Evolutionary conservation across 2,888 invertebrate species (phyloP).

Genomic region (Stegana nigrithorax): DNA sequence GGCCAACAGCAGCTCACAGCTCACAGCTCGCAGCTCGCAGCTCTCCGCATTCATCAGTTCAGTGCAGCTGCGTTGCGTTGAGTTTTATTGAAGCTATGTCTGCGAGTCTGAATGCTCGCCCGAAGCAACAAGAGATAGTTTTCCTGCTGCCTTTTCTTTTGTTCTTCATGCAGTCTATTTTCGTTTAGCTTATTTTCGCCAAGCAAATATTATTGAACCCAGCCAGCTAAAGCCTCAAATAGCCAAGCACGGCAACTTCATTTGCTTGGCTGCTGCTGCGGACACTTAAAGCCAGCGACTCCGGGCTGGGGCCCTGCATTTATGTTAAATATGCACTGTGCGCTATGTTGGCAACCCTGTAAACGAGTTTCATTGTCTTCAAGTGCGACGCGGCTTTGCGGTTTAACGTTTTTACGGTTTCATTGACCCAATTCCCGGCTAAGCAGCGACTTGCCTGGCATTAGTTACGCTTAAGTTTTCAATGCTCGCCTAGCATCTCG

Average conservation of each 20-base stretch:
- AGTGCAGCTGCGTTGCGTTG: not conserved
- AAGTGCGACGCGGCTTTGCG: not conserved
- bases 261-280: not conserved
- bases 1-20: too few species aligned
- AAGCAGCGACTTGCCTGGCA: not conserved
- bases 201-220: slow-evolving; percentile 55
- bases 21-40: too few species aligned
- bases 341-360: not conserved
- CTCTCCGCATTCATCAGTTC: too few species aligned
- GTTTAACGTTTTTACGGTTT: slow-evolving; percentile 26
- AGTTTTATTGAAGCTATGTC: slow-evolving; percentile 8
- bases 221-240: slow-evolving; percentile 14
- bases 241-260: not conserved
- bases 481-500: not conserved
- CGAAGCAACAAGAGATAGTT: slow-evolving; percentile 3
- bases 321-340: not conserved
- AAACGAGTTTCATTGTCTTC: slow-evolving; percentile 14
- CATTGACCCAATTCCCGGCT: slow-evolving; percentile 31
- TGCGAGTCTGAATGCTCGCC: not conserved
- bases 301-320: not conserved
- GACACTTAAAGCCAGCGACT: not conserved
- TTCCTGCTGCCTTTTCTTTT: not conserved
- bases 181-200: not conserved
- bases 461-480: not conserved
- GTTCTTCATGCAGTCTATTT: not conserved